Base-by-base conservation (phyloP, 2,888 invertebrate species). In the Chloroclystis v-ata region DNA sequence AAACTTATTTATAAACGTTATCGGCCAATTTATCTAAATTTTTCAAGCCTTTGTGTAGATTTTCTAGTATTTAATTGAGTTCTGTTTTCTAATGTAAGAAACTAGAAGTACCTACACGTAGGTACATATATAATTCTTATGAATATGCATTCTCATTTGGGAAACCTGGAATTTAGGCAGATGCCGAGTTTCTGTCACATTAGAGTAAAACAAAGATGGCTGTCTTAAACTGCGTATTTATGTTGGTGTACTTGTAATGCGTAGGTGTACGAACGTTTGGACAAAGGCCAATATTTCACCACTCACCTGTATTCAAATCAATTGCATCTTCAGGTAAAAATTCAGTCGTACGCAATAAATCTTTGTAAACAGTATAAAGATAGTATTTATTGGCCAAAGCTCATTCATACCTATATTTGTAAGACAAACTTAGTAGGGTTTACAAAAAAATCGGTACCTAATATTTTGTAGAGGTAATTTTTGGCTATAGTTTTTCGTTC, bases 241-340 rank as follows among this genome's bases (percentile, higher is more conserved):
- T 24, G 75, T 77, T 77, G 75, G 72, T 75, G 59, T 59, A 56
- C 61, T 66, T 65, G 65, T 58, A 69, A 46, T 49, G 68, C 66
- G 85, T 82, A 69, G 79, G 80, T 57, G 77, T 65, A 52, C 61
- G 63, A 71, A 68, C 67, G 60, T 68, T 72, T 86, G 86, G 85
- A 79, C 62, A 56, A 46, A 48, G 52, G 79, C 86, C 85, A 86
- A 82, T 73, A 71, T 75, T 69, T 75, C 65, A 62, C 60, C 60
- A 69, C 73, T 83, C 77, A 84, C 82, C 81, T 83, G 81, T 75
- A 75, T 73, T 20, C 65, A 70, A 62, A 63, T 49, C 64, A 67
- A 71, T 70, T 63, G 60, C 59, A 52, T 58, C 47, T 49, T 43
- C 43, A 51, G 54, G 56, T 54, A 49, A 50, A 44, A 38, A 28